Evolutionary conservation across 2,113 vertebrate genomes (phyloP).

Genomic region (Melanocharis versteri): DNA sequence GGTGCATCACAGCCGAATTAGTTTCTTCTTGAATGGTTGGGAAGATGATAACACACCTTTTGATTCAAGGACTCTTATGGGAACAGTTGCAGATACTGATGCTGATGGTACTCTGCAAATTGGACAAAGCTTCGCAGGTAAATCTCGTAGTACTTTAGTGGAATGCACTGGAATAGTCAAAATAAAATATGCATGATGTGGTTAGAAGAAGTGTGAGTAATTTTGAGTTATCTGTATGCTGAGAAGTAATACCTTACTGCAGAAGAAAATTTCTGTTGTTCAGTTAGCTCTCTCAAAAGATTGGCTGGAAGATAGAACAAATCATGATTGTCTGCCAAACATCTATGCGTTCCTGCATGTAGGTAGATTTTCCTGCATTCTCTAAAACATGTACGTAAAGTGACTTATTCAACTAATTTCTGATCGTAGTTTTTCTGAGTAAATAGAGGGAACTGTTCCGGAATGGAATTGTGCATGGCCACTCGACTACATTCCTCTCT

Average conservation of each 20-base stretch:
- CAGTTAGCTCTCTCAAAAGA: not conserved
- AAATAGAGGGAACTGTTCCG: not conserved
- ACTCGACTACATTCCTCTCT: not conserved
- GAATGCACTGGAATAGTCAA: not conserved
- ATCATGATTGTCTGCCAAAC: not conserved
- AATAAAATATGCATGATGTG: not conserved
- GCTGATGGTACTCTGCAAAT: slow-evolving; percentile 71
- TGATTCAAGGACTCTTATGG: slow-evolving; percentile 75
- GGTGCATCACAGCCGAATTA: slow-evolving; percentile 81
- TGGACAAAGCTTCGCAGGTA: slow-evolving; percentile 86
- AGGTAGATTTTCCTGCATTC: not conserved
- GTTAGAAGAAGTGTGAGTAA: not conserved
- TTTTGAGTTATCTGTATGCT: not conserved
- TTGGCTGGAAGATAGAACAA: not conserved
- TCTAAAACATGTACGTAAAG: not conserved
- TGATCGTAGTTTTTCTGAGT: not conserved
- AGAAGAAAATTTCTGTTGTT: not conserved
- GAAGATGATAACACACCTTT: slow-evolving; percentile 86
- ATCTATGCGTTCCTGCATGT: not conserved
- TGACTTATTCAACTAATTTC: not conserved
- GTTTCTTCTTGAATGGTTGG: slow-evolving; percentile 87
- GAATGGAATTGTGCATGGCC: not conserved
- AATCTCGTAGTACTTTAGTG: not conserved
- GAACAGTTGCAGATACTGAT: slow-evolving; percentile 69
- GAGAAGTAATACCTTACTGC: not conserved